Evolutionary conservation across 2,797 vertebrate species (phyloP), one percentile per base, ranked within the genome.

Genomic region (Carcharodon carcharias): DNA sequence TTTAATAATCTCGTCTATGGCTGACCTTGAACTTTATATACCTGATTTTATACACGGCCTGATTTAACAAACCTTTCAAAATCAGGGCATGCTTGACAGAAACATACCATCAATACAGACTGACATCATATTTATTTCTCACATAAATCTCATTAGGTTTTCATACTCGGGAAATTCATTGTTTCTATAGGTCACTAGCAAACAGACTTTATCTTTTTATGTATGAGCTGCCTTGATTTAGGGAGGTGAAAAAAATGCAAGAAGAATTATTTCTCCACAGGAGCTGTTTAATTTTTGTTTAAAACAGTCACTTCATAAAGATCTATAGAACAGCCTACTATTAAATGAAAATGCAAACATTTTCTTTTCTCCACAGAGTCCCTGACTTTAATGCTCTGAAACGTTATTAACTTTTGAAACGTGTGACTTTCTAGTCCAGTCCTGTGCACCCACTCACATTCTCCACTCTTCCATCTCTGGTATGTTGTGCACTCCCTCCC

Each of bases 41-140:
- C 35, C 56, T 18, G 56, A 35, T 61, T 61, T 91, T 91, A 91
- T 91, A 91, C 88, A 91, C 88, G 91, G 58, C 88, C 88, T 91
- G 56, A 91, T 91, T 91, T 91, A 91, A 91, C 56, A 91, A 91
- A 91, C 88, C 88, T 91, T 91, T 91, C 88, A 91, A 91, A 91
- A 61, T n/a, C 58, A 61, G 31, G 88, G 88, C 88, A 91, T 91
- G 88, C 88, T 61, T 91, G 88, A 91, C 23, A 56, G 88, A 91
- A 91, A 91, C 88, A 91, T 63, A 61, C 88, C 88, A 91, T 91
- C 56, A 91, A 91, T 61, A 91, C 31, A 91, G 88, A 88, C 88
- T 91, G 88, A 91, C 88, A 91, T 91, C 35, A 63, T 31, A 61
- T 91, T 91, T 91, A 91, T 89, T 89, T 89, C 87, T 89, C 87